Evolutionary conservation across 2,797 vertebrate genomes (phyloP).

Genomic region (Platalea minor): DNA sequence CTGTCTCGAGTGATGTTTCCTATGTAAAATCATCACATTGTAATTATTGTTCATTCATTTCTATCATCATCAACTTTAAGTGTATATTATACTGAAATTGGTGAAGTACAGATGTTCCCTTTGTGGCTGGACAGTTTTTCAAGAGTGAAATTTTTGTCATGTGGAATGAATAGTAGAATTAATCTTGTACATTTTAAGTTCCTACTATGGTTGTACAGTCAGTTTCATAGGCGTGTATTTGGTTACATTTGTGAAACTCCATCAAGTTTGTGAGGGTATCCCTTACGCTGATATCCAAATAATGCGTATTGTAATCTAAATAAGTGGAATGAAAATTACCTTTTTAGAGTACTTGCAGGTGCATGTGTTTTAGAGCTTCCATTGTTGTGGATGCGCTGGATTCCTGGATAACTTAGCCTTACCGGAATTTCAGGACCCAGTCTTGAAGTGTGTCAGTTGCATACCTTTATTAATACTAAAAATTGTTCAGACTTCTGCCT

Average conservation of each 20-base stretch:
- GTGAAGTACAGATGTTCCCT: not conserved
- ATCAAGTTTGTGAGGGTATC: not conserved
- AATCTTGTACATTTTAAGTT: not conserved
- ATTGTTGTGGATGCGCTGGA: not conserved
- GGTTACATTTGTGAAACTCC: not conserved
- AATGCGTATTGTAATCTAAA: not conserved
- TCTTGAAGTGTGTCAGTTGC: not conserved
- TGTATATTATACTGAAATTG: not conserved
- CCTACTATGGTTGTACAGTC: not conserved
- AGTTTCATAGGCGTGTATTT: not conserved
- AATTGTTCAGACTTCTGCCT: not conserved
- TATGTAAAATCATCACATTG: not conserved
- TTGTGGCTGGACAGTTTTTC: not conserved
- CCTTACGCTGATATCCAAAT: not conserved
- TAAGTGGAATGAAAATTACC: not conserved
- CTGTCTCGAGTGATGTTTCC: not conserved
- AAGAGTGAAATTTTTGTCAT: not conserved
- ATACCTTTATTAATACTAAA: not conserved
- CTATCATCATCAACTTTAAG: not conserved
- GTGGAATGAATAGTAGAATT: not conserved
- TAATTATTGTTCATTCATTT: not conserved
- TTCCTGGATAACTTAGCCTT: not conserved
- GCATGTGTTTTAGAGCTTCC: not conserved
- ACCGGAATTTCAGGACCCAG: not conserved
- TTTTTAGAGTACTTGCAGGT: not conserved